phyloP scores from a whole-genome alignment of 1,140 invertebrate species.

The Thaumetopoea pityocampa region DNA sequence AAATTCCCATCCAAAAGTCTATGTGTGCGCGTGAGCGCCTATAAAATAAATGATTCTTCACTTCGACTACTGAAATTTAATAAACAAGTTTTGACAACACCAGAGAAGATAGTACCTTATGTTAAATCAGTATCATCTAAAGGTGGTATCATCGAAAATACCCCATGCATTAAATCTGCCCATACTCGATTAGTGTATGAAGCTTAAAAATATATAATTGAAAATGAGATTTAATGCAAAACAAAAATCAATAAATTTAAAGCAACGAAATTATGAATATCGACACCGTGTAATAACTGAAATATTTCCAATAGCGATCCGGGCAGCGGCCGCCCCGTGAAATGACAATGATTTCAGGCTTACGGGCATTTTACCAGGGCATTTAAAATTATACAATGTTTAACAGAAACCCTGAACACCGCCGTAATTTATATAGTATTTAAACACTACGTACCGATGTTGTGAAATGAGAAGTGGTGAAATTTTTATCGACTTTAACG shows the following conservation, averaged over 20 bases:
- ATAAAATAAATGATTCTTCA: too few relatives aligned
- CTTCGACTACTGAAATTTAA: too few relatives aligned
- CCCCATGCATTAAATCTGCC: too few relatives aligned
- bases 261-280: constrained; percentile 1
- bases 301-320: constrained; percentile 12
- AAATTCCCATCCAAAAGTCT: too few relatives aligned
- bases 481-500: too few relatives aligned
- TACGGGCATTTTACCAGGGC: constrained; percentile 19
- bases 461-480: too few relatives aligned
- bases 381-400: constrained; percentile 22
- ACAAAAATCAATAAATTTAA: constrained; percentile 3
- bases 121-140: background rate
- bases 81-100: too few relatives aligned
- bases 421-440: constrained; percentile 14
- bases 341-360: constrained; percentile 15
- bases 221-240: background rate
- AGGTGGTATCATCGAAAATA: background rate
- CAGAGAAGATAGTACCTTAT: too few relatives aligned
- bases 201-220: background rate
- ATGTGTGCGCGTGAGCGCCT: too few relatives aligned
- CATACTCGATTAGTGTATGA: too few relatives aligned
- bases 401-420: constrained; percentile 9
- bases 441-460: constrained; percentile 15
- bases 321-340: background rate
- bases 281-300: constrained; percentile 9